Conservation (phyloP, 2,888 invertebrate genomes). For the Philonicus albiceps region DNA sequence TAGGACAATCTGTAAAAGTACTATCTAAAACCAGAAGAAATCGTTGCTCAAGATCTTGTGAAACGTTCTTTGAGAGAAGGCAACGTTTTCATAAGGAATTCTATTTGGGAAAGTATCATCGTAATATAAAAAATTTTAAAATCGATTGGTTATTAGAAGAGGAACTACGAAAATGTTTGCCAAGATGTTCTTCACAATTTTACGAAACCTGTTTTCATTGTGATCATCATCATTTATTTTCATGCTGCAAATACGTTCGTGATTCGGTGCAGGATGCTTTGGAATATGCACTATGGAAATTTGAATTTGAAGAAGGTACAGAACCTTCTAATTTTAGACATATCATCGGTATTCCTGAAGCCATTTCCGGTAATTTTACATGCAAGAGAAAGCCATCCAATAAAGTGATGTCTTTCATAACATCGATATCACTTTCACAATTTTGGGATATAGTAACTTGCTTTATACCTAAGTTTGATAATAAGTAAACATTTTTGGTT, state of each 20-base stretch:
- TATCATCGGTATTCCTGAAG: not conserved
- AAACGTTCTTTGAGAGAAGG: not conserved
- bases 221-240: slow-evolving; percentile 1
- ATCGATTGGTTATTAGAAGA: not conserved
- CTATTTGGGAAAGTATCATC: not conserved
- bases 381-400: not conserved
- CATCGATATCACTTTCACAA: not conserved
- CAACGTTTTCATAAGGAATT: not conserved
- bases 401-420: not conserved
- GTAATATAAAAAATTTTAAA: not conserved
- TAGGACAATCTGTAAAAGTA: not conserved
- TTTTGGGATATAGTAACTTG: not conserved
- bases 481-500: not conserved
- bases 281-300: not conserved
- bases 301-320: not conserved
- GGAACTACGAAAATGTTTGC: not conserved
- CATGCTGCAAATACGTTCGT: not conserved
- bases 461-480: not conserved
- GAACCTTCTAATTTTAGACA: not conserved
- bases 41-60: not conserved
- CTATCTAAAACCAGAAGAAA: not conserved
- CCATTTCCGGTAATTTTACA: not conserved
- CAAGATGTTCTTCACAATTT: not conserved
- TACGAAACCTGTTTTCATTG: not conserved
- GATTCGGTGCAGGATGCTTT: not conserved